A percentile compares a stretch with the other conserved stretches of the same genome.
Conservation (phyloP, 2,797 vertebrate genomes). For the Enteromius treurensis region DNA sequence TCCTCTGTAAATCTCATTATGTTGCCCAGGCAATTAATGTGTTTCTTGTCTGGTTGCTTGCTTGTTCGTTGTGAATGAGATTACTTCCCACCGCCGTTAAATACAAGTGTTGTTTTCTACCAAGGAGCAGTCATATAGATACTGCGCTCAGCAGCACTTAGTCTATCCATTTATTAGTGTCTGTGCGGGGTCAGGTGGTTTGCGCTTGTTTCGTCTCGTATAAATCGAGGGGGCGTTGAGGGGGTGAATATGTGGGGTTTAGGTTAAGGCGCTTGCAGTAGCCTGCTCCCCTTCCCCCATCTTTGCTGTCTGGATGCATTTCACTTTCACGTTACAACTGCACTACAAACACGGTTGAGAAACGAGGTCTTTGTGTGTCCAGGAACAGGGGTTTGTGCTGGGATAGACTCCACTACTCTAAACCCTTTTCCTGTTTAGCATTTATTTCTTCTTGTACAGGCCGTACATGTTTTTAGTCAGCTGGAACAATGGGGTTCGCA, state of each 20-base stretch:
- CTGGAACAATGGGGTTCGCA: neutral
- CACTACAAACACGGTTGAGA: constrained; percentile 62
- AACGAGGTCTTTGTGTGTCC: constrained; percentile 71
- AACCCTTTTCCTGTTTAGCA: constrained; percentile 52
- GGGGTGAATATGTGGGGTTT: constrained; percentile 19
- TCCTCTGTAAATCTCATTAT: constrained; percentile 40
- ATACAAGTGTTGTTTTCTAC: constrained; percentile 11
- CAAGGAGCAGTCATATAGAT: constrained; percentile 9
- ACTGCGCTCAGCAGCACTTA: neutral
- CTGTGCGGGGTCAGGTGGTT: constrained; percentile 1
- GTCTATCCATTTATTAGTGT: constrained; percentile 21
- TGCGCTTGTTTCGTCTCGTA: constrained; percentile 21
- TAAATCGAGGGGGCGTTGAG: constrained; percentile 4
- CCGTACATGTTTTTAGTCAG: neutral
- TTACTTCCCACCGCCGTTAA: constrained; percentile 14
- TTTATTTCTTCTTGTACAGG: constrained; percentile 40
- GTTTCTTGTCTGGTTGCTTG: constrained; percentile 32
- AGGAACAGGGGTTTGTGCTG: constrained; percentile 62
- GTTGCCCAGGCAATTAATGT: constrained; percentile 35
- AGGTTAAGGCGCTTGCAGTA: constrained; percentile 51
- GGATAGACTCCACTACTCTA: constrained; percentile 53
- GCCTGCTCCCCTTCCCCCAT: constrained; percentile 72
- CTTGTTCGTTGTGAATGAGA: constrained; percentile 29
- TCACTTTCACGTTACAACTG: constrained; percentile 70
- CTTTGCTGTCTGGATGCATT: constrained; percentile 73